phyloP scores from a whole-genome alignment of 1,140 invertebrate species.

The Pachyrhynchus sulphureomaculatus region DNA sequence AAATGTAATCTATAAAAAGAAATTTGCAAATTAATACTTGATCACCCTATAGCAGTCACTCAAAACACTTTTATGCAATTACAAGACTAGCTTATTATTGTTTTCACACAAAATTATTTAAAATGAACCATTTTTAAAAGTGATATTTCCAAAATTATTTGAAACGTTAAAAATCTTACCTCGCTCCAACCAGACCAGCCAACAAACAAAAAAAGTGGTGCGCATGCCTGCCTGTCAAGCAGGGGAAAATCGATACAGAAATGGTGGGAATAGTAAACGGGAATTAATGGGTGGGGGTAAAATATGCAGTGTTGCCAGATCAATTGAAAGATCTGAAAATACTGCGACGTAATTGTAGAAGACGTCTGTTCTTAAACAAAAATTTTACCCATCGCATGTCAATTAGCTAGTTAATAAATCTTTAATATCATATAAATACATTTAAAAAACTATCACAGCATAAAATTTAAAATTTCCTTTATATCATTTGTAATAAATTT shows the following conservation, averaged over 20 bases:
- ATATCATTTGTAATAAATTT: too few relatives aligned
- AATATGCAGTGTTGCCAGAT: not conserved
- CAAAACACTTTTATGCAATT: not conserved
- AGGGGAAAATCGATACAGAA: not conserved
- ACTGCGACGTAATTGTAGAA: too few relatives aligned
- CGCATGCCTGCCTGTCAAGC: not conserved
- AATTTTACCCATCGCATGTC: too few relatives aligned
- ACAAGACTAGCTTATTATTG: not conserved
- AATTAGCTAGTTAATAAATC: too few relatives aligned
- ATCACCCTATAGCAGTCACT: not conserved
- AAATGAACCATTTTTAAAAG: not conserved
- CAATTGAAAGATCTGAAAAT: too few relatives aligned
- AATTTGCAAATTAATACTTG: not conserved
- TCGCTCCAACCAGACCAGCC: slow-evolving; percentile 58
- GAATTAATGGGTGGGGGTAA: not conserved
- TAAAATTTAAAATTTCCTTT: too few relatives aligned
- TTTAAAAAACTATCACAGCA: too few relatives aligned
- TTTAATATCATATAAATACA: too few relatives aligned
- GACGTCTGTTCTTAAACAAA: too few relatives aligned
- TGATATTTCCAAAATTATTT: slow-evolving; percentile 11
- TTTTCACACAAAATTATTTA: not conserved
- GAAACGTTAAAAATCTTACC: slow-evolving; percentile 33
- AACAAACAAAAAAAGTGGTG: slow-evolving; percentile 51
- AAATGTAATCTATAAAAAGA: slow-evolving; percentile 40
- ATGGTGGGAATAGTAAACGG: not conserved